These are phyloP conservation scores for Tinamus major DNA, from an alignment of 2,797 vertebrate genomes.

Conservation along the genomic window DNA sequence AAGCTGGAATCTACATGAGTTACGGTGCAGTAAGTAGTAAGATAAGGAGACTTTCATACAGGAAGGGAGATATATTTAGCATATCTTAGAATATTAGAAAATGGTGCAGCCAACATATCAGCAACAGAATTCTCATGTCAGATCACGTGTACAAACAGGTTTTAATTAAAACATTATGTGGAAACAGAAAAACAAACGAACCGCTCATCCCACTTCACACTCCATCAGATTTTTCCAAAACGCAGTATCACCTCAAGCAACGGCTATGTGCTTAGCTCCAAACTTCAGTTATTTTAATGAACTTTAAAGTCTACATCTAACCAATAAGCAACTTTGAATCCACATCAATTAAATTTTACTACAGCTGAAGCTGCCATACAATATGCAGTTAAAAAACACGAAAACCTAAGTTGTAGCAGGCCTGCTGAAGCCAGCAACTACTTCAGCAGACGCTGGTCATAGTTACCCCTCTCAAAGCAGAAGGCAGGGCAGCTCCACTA, in stretches of 20 bases:
- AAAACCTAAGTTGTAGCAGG: background rate
- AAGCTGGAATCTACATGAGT: background rate
- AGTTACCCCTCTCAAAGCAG: background rate
- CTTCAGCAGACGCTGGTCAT: background rate
- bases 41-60: background rate
- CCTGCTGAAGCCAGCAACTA: background rate
- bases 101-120: background rate
- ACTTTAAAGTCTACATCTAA: background rate
- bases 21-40: background rate
- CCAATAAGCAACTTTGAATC: background rate
- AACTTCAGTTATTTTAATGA: background rate
- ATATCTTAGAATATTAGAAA: background rate
- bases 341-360: background rate
- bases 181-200: background rate
- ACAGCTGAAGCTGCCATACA: rapidly evolving
- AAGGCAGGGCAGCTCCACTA: background rate
- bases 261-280: background rate
- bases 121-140: background rate
- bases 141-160: background rate
- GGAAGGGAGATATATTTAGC: background rate
- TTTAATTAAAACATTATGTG: background rate
- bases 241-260: background rate
- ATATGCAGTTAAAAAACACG: background rate
- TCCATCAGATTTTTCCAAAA: background rate
- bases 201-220: rapidly evolving